A percentile compares a stretch with the other conserved stretches of the same genome.
Conservation (phyloP, 2,888 invertebrate genomes). For the Coleophora deauratella region DNA sequence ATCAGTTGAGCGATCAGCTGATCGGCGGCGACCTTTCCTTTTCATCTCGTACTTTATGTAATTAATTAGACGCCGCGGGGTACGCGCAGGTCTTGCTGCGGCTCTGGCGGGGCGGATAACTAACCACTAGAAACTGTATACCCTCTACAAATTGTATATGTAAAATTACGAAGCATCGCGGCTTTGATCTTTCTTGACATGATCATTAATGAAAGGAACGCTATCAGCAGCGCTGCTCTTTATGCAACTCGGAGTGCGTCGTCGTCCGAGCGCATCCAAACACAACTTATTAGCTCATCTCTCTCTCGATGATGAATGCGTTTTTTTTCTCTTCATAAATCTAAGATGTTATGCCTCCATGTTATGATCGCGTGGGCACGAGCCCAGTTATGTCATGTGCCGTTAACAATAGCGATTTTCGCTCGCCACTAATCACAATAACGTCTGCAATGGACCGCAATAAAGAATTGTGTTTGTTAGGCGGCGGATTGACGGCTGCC, state of each 20-base stretch:
- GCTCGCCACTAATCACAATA: slow-evolving; percentile 46
- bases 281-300: slow-evolving; percentile 23
- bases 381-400: slow-evolving; percentile 45
- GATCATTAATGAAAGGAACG: slow-evolving; percentile 46
- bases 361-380: slow-evolving; percentile 36
- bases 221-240: too few species aligned
- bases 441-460: slow-evolving; percentile 44
- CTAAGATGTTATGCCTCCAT: slow-evolving; percentile 27
- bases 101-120: slow-evolving; percentile 13
- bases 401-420: slow-evolving; percentile 45
- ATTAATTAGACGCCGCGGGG: slow-evolving; percentile 59
- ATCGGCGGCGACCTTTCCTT: slow-evolving; percentile 53
- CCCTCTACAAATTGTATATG: slow-evolving; percentile 29
- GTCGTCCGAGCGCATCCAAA: slow-evolving; percentile 20
- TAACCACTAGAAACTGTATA: slow-evolving; percentile 38
- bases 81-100: slow-evolving; percentile 14
- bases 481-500: slow-evolving; percentile 21
- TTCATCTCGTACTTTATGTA: slow-evolving; percentile 62
- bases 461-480: slow-evolving; percentile 44
- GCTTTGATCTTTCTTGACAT: too few species aligned
- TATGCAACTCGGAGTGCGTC: slow-evolving; percentile 6
- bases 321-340: slow-evolving; percentile 34
- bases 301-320: slow-evolving; percentile 27
- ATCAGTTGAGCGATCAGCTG: slow-evolving; percentile 65
- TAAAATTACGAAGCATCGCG: too few species aligned